Evolutionary conservation across 2,797 vertebrate genomes (phyloP).

Genomic region (Alosa sapidissima): DNA sequence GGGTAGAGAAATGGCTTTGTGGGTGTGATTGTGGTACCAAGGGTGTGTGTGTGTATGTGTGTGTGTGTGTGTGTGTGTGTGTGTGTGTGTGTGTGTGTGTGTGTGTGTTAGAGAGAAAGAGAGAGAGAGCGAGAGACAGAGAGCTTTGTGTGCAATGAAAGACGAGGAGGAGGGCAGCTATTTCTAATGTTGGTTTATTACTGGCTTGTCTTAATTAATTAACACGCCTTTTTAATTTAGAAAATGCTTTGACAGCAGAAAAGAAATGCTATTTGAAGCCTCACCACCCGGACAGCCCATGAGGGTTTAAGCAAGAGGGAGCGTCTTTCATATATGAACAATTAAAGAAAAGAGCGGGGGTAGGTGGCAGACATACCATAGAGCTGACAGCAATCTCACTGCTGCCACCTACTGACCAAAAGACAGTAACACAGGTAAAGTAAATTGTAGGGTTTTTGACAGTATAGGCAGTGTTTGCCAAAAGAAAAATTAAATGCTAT

Average conservation of each 20-base stretch:
- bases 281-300: constrained; percentile 45
- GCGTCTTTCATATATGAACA: constrained; percentile 59
- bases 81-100: background rate
- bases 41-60: background rate
- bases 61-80: too few relatives aligned
- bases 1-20: constrained; percentile 26
- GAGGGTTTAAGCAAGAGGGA: constrained; percentile 60
- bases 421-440: constrained; percentile 1
- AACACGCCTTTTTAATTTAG: constrained; percentile 58
- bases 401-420: constrained; percentile 68
- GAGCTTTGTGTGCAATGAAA: constrained; percentile 29
- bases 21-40: constrained; percentile 6
- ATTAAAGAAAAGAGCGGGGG: constrained; percentile 53
- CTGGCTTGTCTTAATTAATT: constrained; percentile 52
- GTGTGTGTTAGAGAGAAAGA: background rate
- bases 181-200: constrained; percentile 57
- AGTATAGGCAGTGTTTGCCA: background rate
- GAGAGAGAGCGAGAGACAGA: background rate
- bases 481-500: background rate
- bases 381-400: constrained; percentile 43
- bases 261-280: constrained; percentile 59
- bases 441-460: background rate
- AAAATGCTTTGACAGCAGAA: constrained; percentile 65
- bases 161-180: constrained; percentile 47
- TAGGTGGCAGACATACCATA: constrained; percentile 17